A percentile compares a stretch with the other conserved stretches of the same genome.
Conservation (phyloP, 2,888 invertebrate genomes). For the Timandra comae region DNA sequence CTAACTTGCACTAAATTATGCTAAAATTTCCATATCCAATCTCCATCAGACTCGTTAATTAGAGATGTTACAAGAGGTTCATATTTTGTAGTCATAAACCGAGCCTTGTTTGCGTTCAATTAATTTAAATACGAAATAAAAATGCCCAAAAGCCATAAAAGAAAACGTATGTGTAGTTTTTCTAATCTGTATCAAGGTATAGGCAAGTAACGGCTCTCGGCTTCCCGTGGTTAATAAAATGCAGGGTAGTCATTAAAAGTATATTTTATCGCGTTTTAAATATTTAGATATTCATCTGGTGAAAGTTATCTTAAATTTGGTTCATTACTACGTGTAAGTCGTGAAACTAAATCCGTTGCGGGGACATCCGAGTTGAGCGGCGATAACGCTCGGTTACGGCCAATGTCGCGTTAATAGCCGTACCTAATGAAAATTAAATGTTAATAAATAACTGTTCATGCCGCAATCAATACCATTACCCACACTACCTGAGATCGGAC, state of each 20-base stretch:
- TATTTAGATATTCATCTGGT: conserved; percentile 71
- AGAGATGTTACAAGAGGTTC: conserved; percentile 42
- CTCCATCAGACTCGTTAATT: conserved; percentile 42
- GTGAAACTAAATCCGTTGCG: conserved; percentile 55
- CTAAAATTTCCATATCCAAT: conserved; percentile 41
- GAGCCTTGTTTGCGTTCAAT: conserved; percentile 64
- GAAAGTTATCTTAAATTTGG: conserved; percentile 66
- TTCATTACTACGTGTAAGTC: conserved; percentile 50
- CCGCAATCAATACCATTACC: conserved; percentile 14
- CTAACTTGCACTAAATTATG: conserved; percentile 48
- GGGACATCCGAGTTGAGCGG: conserved; percentile 17
- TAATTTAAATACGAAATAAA: conserved; percentile 65
- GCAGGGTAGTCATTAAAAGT: conserved; percentile 66
- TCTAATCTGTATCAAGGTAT: conserved; percentile 58
- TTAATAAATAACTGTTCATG: conserved; percentile 18
- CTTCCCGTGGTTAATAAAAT: conserved; percentile 60
- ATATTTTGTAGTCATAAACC: conserved; percentile 49
- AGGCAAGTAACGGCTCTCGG: conserved; percentile 34
- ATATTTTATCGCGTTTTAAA: conserved; percentile 73
- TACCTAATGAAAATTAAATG: conserved; percentile 23
- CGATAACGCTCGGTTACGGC: conserved; percentile 18
- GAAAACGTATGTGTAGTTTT: conserved; percentile 58
- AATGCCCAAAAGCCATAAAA: conserved; percentile 53
- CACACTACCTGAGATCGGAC: conserved; percentile 5
- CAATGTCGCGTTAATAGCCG: conserved; percentile 21